Percentiles rank a stretch among this genome's conserved stretches.
Evolutionary conservation across 1,140 invertebrate genomes (phyloP).

Genomic region (Drosophila funebris): DNA sequence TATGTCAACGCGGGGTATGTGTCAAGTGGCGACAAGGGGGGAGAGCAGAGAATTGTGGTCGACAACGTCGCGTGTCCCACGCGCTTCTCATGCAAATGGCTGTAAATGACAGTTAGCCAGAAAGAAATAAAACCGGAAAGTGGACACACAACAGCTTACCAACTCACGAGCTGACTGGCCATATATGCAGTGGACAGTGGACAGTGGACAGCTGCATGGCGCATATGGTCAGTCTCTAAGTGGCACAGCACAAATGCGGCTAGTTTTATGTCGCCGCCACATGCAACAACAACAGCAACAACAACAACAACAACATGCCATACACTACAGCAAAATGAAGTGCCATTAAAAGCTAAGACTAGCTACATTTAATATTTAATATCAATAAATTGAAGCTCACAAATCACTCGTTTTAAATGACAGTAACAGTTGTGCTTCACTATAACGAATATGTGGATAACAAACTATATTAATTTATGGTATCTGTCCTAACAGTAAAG

Average conservation of each 20-base stretch:
- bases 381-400: background rate
- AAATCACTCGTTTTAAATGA: background rate
- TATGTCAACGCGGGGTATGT: constrained; percentile 9
- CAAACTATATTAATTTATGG: too few species aligned
- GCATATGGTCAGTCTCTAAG: constrained; percentile 41
- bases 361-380: background rate
- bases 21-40: background rate
- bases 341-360: constrained; percentile 5
- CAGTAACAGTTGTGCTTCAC: background rate
- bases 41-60: background rate
- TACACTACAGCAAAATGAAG: constrained; percentile 3
- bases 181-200: constrained; percentile 7
- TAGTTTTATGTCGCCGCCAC: constrained; percentile 32
- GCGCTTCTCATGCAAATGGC: constrained; percentile 17
- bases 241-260: constrained; percentile 40
- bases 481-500: too few species aligned
- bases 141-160: background rate
- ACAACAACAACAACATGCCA: background rate
- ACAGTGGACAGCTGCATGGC: constrained; percentile 12
- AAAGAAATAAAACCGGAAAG: constrained; percentile 20
- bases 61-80: constrained; percentile 21
- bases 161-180: constrained; percentile 8
- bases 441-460: too few species aligned
- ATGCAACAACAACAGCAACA: constrained; percentile 23
- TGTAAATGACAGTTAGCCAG: background rate